Percentiles rank a stretch among this genome's conserved stretches.
These are phyloP conservation scores for Lepidonotus clava DNA, from an alignment of 2,888 invertebrate genomes.

Conservation along the genomic window DNA sequence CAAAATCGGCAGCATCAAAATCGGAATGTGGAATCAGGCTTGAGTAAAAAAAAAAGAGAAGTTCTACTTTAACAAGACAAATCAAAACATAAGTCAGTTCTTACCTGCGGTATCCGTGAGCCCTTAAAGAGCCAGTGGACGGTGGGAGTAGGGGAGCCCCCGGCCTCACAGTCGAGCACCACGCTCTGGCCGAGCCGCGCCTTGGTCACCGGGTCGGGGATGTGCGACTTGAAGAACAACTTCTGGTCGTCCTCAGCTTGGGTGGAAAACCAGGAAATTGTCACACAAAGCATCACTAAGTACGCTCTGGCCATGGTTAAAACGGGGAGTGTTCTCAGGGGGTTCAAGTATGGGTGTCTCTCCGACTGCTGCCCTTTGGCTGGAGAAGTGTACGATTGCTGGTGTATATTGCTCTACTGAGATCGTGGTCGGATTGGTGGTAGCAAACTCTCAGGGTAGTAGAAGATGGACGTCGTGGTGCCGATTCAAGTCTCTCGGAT, in stretches of 20 bases:
- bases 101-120: constrained; percentile 46
- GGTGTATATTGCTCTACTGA: too few species aligned
- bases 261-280: constrained; percentile 39
- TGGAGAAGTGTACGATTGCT: too few species aligned
- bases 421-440: too few species aligned
- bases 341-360: too few species aligned
- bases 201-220: constrained; percentile 18
- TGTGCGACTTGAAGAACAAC: constrained; percentile 48
- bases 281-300: background rate
- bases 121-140: constrained; percentile 56
- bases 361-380: too few species aligned
- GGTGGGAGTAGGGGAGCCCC: constrained; percentile 49
- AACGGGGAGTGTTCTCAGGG: too few species aligned
- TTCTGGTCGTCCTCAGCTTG: constrained; percentile 30
- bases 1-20: too few species aligned
- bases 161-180: constrained; percentile 45
- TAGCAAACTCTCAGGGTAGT: too few species aligned
- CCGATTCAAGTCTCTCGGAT: too few species aligned
- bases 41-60: too few species aligned
- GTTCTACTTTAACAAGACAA: background rate
- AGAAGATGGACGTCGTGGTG: too few species aligned
- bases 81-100: background rate
- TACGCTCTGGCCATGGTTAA: background rate
- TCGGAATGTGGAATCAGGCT: too few species aligned
- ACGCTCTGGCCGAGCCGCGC: constrained; percentile 48